A percentile compares a stretch with the other conserved stretches of the same genome.
These are phyloP conservation scores for Lepidurus packardi DNA, from an alignment of 1,140 invertebrate genomes.

Conservation along the genomic window DNA sequence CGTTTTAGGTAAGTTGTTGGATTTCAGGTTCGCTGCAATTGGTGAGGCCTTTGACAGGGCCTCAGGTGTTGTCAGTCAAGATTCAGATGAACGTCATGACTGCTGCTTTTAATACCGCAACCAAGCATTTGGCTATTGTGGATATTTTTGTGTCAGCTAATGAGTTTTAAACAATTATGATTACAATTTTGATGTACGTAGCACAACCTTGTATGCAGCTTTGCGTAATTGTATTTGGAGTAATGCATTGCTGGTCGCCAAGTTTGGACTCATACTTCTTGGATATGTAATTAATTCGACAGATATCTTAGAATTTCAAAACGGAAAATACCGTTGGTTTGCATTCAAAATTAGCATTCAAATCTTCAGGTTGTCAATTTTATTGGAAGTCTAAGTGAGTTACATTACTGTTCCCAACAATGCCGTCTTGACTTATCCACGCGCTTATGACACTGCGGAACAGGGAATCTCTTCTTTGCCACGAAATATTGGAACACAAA, in stretches of 20 bases:
- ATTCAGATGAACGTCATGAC: slow-evolving; percentile 37
- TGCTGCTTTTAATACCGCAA: slow-evolving; percentile 20
- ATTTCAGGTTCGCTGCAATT: slow-evolving; percentile 41
- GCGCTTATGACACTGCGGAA: too few species aligned
- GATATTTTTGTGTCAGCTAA: slow-evolving; percentile 37
- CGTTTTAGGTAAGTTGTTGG: slow-evolving; percentile 18
- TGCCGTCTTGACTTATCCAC: too few species aligned
- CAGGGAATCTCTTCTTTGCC: too few species aligned
- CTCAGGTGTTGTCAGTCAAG: slow-evolving; percentile 35
- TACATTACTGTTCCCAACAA: too few species aligned
- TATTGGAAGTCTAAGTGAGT: too few species aligned
- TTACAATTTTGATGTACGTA: too few species aligned
- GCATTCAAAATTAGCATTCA: too few species aligned
- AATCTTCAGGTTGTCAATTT: too few species aligned
- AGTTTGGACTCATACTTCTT: not conserved
- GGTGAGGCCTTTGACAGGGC: slow-evolving; percentile 40
- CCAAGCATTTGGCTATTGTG: slow-evolving; percentile 38
- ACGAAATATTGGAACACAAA: too few species aligned
- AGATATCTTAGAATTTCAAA: too few species aligned
- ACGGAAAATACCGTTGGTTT: too few species aligned
- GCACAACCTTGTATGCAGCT: not conserved
- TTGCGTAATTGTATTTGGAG: not conserved
- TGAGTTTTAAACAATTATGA: slow-evolving; percentile 35
- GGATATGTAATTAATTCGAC: too few species aligned
- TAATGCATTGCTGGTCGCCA: not conserved